Evolutionary conservation across 2,888 invertebrate species (phyloP), one percentile per base, ranked within the genome.

Genomic region (Malacosoma neustria): DNA sequence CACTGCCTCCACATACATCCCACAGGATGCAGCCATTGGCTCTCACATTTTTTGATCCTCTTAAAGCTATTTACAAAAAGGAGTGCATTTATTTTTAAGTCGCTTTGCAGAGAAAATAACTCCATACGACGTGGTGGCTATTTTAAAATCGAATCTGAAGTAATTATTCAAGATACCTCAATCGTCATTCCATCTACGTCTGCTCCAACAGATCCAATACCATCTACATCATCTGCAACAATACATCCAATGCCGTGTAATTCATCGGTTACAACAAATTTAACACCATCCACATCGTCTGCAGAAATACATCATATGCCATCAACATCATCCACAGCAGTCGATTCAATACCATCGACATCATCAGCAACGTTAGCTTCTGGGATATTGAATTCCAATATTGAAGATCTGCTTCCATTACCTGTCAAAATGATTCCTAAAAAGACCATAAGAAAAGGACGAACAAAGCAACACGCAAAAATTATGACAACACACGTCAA

Each of bases 21-120:
- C 50, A 57, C 36, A 40, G 46, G 13, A 38, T 54, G 40, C 56
- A 57, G 34, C 52, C 53, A 13, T 43, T 61, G 13, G 54, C 51
- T 44, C 48, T 59, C 15, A 33, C 45, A 13, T 57, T 56, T 38
- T 44, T 37, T 43, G 40, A 38, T 6, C 48, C 47, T 22, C 35
- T 47, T 11, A 51, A 51, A 33, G 41, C 34, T 31, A 55, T 54
- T 7, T 63, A 54, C 38, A 54, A 48, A 39, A 53, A 48, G 31
- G 51, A 61, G 38, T 61, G 57, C 41, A 43, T 60, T 37, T 43
- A 51, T 36, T 55, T 46, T 45, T 38, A 39, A 22, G 29, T 34
- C 29, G 29, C n/a, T 35, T 38, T 11, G 38, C 13, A 33, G 30
- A 36, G 32, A 43, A 39, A 33, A 45, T 43, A 36, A 42, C 41